phyloP scores from a whole-genome alignment of 92 coral and sea anemone genomes.

The Phenganax subtilis region DNA sequence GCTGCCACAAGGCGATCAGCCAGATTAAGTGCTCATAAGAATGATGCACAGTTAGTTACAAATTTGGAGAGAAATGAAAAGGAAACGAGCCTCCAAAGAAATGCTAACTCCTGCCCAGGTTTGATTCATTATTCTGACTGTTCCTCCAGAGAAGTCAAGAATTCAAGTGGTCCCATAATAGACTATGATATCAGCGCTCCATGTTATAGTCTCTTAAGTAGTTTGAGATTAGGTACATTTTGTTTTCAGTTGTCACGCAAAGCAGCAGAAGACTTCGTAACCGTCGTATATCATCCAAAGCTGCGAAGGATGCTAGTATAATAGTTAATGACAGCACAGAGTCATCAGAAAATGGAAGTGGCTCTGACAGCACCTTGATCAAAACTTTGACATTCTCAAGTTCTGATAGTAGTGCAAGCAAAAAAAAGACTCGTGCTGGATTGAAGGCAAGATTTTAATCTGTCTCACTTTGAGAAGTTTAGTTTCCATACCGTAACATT shows the following conservation, averaged over 20 bases:
- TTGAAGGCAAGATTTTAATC: neutral
- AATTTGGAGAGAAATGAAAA: neutral
- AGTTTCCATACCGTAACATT: neutral
- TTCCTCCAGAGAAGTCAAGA: too few relatives aligned
- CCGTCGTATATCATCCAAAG: neutral
- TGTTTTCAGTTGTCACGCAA: too few relatives aligned
- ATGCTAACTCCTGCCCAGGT: neutral
- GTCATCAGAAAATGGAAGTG: neutral
- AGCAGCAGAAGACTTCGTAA: too few relatives aligned
- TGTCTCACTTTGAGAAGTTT: neutral
- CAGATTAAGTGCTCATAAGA: neutral
- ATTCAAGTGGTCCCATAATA: too few relatives aligned
- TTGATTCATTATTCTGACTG: neutral
- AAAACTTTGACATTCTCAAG: slow-evolving; percentile 13
- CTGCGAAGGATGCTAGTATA: neutral
- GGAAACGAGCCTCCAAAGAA: neutral
- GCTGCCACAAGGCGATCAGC: neutral
- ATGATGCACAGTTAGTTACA: neutral
- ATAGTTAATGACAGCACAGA: neutral
- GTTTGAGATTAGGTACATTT: too few relatives aligned
- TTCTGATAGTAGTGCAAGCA: slow-evolving; percentile 8
- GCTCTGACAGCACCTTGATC: neutral
- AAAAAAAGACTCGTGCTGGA: neutral
- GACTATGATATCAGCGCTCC: too few relatives aligned
- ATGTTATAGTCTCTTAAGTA: too few relatives aligned